Percentiles rank a stretch among this genome's conserved stretches.
Conservation (phyloP, 2,888 invertebrate genomes). For the Thecophora atra region DNA sequence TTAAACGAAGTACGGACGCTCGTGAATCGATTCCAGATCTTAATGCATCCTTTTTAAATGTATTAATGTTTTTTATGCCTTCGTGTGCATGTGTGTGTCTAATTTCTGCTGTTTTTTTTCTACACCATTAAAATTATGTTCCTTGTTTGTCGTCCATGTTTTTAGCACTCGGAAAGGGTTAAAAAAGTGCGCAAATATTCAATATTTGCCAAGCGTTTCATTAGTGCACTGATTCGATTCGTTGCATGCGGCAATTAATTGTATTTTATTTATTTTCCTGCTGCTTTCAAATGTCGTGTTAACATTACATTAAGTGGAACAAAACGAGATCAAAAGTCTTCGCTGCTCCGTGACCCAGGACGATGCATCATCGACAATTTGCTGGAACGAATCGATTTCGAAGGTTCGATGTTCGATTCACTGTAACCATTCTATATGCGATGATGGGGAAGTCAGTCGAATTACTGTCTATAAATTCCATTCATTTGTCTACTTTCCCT, state of each 20-base stretch:
- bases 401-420: no score
- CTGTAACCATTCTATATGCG: no score
- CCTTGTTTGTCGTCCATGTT: neutral
- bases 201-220: constrained; percentile 47
- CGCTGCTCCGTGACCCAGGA: constrained; percentile 11
- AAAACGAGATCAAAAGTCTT: constrained; percentile 21
- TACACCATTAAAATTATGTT: neutral
- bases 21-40: no score
- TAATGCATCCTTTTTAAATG: no score
- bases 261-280: constrained; percentile 38
- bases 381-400: constrained; percentile 28
- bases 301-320: constrained; percentile 30
- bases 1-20: no score
- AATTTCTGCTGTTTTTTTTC: neutral
- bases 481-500: no score
- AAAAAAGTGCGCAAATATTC: constrained; percentile 40
- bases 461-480: neutral
- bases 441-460: neutral
- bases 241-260: neutral
- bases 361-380: constrained; percentile 26
- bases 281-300: constrained; percentile 40
- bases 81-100: neutral
- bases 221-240: constrained; percentile 33
- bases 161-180: constrained; percentile 15
- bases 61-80: neutral